Base-by-base conservation (phyloP, 2,113 vertebrate species). In the Cisticola juncidis region DNA sequence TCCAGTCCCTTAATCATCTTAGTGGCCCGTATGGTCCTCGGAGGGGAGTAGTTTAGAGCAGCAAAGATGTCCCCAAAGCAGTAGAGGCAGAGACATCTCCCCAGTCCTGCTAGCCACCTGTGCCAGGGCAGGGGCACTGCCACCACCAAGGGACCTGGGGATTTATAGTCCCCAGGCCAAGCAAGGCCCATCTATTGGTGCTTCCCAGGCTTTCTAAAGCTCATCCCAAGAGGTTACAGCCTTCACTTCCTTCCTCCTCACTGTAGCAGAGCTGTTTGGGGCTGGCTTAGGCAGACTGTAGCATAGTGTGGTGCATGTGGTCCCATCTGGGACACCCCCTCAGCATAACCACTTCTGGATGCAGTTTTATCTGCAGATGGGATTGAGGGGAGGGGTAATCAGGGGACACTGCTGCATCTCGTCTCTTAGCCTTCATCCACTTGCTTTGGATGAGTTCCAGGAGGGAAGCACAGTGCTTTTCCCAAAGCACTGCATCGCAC, bases 1-100 rank as follows among this genome's bases (percentile, higher is more conserved):
- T 93, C 92, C 70, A 81, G 90, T 70, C 73, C 51, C 26, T 93
- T 93, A 58, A 94, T 87, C 91, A 93, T 56, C 38, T 94, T 72
- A 80, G 51, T 9, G 35, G 56, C 31, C 73, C 3, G 29, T 58
- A 47, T 16, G n/a, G 36, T 77, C 54, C 72, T 48, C 54, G 44
- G 38, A 74, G 19, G 25, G 47, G 38, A 83, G 57, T 4, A 60
- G 40, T 76, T 64, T 45, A 38, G 11, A 76, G 80, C 53, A 36
- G 36, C 69, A 77, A 66, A 86, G 65, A 88, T 44, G 23, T 8
- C 38, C 31, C 38, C 40, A 65, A 48, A 64, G 45, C 36, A 77
- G 66, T 57, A 88, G 57, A 45, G 51, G 13, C n/a, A 62, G 40
- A 16, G 45, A 80, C 25, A n/a, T 10, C 14, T 19, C 57, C 40